A percentile compares a stretch with the other conserved stretches of the same genome.
phyloP scores from a whole-genome alignment of 2,113 vertebrate species.

The Atherinomorus stipes region DNA sequence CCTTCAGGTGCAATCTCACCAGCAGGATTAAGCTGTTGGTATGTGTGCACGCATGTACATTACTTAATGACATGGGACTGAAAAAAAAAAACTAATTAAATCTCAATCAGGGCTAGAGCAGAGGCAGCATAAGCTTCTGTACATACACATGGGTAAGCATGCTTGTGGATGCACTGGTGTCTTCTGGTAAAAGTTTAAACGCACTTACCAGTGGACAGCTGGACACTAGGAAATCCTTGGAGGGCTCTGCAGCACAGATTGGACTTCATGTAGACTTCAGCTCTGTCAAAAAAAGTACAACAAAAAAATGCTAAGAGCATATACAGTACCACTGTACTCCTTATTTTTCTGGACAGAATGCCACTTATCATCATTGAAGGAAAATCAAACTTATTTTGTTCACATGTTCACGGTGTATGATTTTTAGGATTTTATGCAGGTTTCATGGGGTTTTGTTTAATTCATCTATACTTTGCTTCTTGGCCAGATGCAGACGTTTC shows the following conservation, averaged over 20 bases:
- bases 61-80: conserved; percentile 13
- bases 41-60: background rate
- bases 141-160: background rate
- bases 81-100: conserved; percentile 8
- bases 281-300: background rate
- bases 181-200: conserved; percentile 28
- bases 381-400: background rate
- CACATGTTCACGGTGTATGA: background rate
- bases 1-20: conserved; percentile 43
- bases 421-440: background rate
- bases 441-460: background rate
- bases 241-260: conserved; percentile 4
- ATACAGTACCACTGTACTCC: too few relatives aligned
- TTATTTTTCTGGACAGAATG: background rate
- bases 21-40: conserved; percentile 14
- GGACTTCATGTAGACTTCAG: background rate
- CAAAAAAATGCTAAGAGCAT: background rate
- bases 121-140: conserved; percentile 2
- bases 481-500: background rate
- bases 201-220: conserved; percentile 10
- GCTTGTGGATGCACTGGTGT: background rate
- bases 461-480: conserved; percentile 5
- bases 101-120: conserved; percentile 2
- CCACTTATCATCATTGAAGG: background rate
- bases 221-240: conserved; percentile 7